Percentiles rank a stretch among this genome's conserved stretches.
These are phyloP conservation scores for Aspiorhynchus laticeps DNA, from an alignment of 2,113 vertebrate genomes.

Conservation along the genomic window DNA sequence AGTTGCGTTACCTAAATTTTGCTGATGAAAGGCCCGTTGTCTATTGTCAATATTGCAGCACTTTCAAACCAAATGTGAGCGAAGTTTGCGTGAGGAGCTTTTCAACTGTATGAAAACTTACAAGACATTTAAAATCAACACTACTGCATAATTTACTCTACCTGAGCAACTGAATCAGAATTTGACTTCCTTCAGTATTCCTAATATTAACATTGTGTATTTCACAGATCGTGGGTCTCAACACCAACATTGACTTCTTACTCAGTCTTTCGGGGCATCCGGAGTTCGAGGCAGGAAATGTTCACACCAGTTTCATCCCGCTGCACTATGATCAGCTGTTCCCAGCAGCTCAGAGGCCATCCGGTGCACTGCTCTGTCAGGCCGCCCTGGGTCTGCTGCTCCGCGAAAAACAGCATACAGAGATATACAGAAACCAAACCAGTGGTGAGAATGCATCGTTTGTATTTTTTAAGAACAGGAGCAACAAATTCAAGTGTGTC, in stretches of 20 bases:
- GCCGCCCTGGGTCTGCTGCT: constrained; percentile 89
- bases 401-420: constrained; percentile 79
- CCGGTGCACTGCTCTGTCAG: constrained; percentile 82
- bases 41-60: too few species aligned
- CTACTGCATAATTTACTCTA: too few species aligned
- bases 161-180: too few species aligned
- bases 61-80: too few species aligned
- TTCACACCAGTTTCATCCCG: constrained; percentile 94
- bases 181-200: too few species aligned
- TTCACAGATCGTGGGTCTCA: constrained; percentile 89
- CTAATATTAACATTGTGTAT: neutral
- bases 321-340: constrained; percentile 85
- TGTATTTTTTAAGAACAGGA: neutral
- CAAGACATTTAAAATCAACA: too few species aligned
- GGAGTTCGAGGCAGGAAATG: constrained; percentile 89
- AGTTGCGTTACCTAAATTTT: too few species aligned
- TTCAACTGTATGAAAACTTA: too few species aligned
- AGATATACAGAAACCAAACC: constrained; percentile 75
- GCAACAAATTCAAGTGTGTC: neutral
- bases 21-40: too few species aligned
- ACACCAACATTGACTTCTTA: constrained; percentile 93
- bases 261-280: constrained; percentile 88
- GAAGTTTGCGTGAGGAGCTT: too few species aligned
- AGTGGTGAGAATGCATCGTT: constrained; percentile 71
- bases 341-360: constrained; percentile 67